Percentiles rank a stretch among this genome's conserved stretches.
Conservation (phyloP, 1,140 invertebrate genomes). For the Homalodisca vitripennis region DNA sequence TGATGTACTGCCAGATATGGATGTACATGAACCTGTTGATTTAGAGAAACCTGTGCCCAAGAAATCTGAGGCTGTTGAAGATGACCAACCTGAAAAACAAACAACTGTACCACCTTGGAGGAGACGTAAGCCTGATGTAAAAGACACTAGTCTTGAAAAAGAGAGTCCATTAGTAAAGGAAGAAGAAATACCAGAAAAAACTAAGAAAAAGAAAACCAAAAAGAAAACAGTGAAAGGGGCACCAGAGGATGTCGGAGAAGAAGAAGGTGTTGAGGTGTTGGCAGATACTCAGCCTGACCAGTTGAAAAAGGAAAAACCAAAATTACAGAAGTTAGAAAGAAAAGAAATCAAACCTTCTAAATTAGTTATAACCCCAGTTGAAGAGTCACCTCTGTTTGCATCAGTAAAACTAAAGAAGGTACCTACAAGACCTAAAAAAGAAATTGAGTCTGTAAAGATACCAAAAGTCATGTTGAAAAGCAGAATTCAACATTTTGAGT, state of each 20-base stretch:
- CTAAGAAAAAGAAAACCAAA: conserved; percentile 27
- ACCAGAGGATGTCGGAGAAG: background rate
- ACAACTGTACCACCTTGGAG: conserved; percentile 37
- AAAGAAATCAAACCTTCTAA: conserved; percentile 51
- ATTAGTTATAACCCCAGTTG: conserved; percentile 48
- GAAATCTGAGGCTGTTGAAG: conserved; percentile 44
- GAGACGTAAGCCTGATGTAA: background rate
- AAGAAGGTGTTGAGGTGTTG: conserved; percentile 25
- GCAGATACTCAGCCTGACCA: conserved; percentile 27
- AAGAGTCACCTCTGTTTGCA: conserved; percentile 57
- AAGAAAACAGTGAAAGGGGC: conserved; percentile 35
- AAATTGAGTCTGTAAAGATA: conserved; percentile 50
- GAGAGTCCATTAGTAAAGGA: conserved; percentile 40
- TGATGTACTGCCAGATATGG: background rate
- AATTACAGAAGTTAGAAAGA: conserved; percentile 43
- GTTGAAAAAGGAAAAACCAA: conserved; percentile 23
- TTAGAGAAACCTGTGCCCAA: conserved; percentile 35
- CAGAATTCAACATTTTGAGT: conserved; percentile 55
- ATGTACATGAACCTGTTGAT: conserved; percentile 51
- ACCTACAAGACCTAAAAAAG: conserved; percentile 50
- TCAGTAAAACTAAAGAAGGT: conserved; percentile 64
- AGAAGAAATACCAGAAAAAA: conserved; percentile 35
- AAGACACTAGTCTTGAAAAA: conserved; percentile 42
- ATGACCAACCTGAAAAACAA: conserved; percentile 35
- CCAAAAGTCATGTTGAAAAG: conserved; percentile 66